Percentiles rank a stretch among this genome's conserved stretches.
These are phyloP conservation scores for Tyto alba DNA, from an alignment of 2,113 vertebrate genomes.

Conservation along the genomic window DNA sequence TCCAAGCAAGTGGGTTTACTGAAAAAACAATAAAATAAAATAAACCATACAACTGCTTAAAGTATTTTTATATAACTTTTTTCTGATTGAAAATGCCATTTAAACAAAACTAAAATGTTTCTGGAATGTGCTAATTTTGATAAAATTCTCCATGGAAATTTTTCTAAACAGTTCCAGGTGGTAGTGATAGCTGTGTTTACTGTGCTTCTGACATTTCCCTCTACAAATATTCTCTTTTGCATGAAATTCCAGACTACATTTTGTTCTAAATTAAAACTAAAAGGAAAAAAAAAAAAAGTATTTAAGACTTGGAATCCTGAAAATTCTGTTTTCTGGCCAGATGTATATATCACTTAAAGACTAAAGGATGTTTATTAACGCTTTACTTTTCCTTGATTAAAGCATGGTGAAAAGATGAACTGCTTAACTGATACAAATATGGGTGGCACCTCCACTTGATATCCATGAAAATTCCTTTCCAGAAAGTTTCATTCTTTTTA, in stretches of 20 bases:
- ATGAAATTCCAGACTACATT: not conserved
- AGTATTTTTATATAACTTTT: not conserved
- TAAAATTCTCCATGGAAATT: conserved; percentile 18
- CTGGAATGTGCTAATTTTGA: conserved; percentile 22
- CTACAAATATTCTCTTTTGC: not conserved
- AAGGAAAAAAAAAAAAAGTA: too few relatives aligned
- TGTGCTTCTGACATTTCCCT: conserved; percentile 10
- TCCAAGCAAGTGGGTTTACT: not conserved
- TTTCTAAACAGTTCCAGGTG: conserved; percentile 40
- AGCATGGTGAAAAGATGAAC: not conserved
- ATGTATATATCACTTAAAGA: not conserved
- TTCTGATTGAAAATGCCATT: not conserved
- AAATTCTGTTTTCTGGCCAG: not conserved
- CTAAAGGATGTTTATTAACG: rapidly evolving
- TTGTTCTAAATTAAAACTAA: not conserved
- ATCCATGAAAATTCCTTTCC: not conserved
- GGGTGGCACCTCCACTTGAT: not conserved
- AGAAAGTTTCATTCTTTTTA: not conserved
- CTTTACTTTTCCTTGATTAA: not conserved
- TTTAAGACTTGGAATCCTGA: not conserved
- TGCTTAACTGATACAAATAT: not conserved
- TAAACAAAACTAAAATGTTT: not conserved
- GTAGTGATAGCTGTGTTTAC: conserved; percentile 1
- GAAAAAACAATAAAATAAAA: not conserved
- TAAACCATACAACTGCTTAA: not conserved